Evolutionary conservation across 2,797 vertebrate species (phyloP).

Genomic region (Gadopsis marmoratus): DNA sequence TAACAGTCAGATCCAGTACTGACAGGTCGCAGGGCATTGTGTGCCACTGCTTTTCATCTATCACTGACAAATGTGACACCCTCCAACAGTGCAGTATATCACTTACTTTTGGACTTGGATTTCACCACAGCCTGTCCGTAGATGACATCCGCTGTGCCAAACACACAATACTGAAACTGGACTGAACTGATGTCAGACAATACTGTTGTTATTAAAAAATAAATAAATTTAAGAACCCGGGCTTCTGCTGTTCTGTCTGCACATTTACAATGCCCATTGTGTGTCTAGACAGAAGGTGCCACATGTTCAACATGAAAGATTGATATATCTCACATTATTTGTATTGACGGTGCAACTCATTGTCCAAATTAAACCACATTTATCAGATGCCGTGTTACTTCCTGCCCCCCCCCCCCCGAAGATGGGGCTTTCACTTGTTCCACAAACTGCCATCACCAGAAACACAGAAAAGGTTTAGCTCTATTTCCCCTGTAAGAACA

Average conservation of each 20-base stretch:
- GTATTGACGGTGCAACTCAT: neutral
- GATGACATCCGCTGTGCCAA: constrained; percentile 5
- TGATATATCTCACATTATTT: neutral
- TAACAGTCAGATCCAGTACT: neutral
- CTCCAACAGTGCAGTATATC: constrained; percentile 1
- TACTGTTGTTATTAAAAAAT: neutral
- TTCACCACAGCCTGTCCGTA: neutral
- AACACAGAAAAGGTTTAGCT: neutral
- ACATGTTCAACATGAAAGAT: neutral
- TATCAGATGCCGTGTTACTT: neutral
- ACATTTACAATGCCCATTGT: neutral
- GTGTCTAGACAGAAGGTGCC: neutral
- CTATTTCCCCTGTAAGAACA: neutral
- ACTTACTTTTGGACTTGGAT: constrained; percentile 4
- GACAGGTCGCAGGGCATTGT: constrained; percentile 5
- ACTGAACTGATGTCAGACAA: neutral
- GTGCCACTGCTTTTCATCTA: constrained; percentile 28
- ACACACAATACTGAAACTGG: neutral
- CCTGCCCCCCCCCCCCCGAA: neutral
- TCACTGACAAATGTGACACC: constrained; percentile 26
- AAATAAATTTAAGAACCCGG: neutral
- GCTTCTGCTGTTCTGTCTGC: neutral
- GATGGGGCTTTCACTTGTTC: neutral
- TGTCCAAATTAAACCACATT: constrained; percentile 4
- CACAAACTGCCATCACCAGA: neutral